Percentiles rank a stretch among this genome's conserved stretches.
phyloP scores from a whole-genome alignment of 2,797 vertebrate genomes.

The Thaleichthys pacificus region DNA sequence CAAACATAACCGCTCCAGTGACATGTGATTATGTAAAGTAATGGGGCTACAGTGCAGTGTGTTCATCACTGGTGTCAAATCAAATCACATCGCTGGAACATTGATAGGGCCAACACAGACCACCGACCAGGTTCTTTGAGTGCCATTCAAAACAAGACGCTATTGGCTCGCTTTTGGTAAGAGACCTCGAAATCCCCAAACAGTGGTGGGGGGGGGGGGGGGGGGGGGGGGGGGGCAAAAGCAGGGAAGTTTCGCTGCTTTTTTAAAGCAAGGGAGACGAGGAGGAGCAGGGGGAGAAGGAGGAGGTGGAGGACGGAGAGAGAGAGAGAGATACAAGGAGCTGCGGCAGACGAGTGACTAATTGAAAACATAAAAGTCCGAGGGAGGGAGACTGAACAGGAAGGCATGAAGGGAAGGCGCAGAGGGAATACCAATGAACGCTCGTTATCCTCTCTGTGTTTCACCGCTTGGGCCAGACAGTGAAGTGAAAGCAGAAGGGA shows the following conservation, averaged over 20 bases:
- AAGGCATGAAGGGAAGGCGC: constrained; percentile 30
- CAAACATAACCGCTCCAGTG: constrained; percentile 48
- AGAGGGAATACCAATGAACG: constrained; percentile 58
- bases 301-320: not conserved
- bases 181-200: constrained; percentile 12
- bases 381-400: constrained; percentile 41
- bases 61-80: not conserved
- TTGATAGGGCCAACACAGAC: too few relatives aligned
- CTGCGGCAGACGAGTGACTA: constrained; percentile 41
- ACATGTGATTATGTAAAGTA: constrained; percentile 33
- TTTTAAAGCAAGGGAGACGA: too few relatives aligned
- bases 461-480: not conserved
- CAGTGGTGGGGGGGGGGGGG: not conserved
- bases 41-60: constrained; percentile 3
- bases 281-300: too few relatives aligned
- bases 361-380: constrained; percentile 71
- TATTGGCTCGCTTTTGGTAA: too few relatives aligned
- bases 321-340: constrained; percentile 4
- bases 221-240: not conserved
- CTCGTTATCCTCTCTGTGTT: constrained; percentile 45
- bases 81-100: not conserved
- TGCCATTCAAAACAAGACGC: constrained; percentile 38
- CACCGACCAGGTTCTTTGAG: too few relatives aligned
- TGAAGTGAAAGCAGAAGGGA: not conserved
- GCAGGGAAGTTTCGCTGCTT: not conserved